Base-by-base conservation (phyloP, 2,797 vertebrate species). In the Mormyrops boulengeri region DNA sequence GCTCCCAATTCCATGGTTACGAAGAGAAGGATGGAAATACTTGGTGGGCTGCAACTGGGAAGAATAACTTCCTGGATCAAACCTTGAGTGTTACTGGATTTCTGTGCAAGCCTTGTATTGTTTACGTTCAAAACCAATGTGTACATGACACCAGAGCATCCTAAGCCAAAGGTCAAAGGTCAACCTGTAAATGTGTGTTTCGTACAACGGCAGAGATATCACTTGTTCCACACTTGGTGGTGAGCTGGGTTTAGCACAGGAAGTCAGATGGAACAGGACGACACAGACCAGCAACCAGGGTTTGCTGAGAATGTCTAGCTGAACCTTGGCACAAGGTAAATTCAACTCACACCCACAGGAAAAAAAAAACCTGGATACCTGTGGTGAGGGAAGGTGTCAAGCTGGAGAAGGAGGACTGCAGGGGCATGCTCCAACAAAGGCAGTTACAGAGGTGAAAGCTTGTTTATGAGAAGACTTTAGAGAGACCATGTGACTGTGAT, bases 401-500 rank as follows among this genome's bases (percentile, higher is more conserved):
- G 66, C 66, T 6, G 66, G 12, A 38, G 66, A 38, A 73, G 66
- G 66, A 38, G 66, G 66, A 11, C 30, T 73, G 66, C 66, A 73
- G 30, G 66, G 30, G 30, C 66, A 73, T 38, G 66, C 12, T 73
- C 30, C 30, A 17, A 5, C 66, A 73, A 38, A 73, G 30, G 66
- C 66, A 38, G 66, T 38, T 73, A 34, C 9, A 14, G 66, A 38
- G 66, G 66, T 73, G 66, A 73, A 34, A 38, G 30, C 66, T 38
- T 73, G 66, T 73, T 34, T 17, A 17, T 73, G 66, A 30, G 30
- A 26, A 34, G 30, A 73, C 38, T 73, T 73, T 17, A 38, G 30
- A 73, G 66, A 73, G 66, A 93, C 95, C 95, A 92, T 90, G 94
- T 92, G 92, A 90, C 90, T 92, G 94, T 94, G 94, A 95, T 73